Evolutionary conservation across 2,797 vertebrate genomes (phyloP).

Genomic region (Poliocrania exsul): DNA sequence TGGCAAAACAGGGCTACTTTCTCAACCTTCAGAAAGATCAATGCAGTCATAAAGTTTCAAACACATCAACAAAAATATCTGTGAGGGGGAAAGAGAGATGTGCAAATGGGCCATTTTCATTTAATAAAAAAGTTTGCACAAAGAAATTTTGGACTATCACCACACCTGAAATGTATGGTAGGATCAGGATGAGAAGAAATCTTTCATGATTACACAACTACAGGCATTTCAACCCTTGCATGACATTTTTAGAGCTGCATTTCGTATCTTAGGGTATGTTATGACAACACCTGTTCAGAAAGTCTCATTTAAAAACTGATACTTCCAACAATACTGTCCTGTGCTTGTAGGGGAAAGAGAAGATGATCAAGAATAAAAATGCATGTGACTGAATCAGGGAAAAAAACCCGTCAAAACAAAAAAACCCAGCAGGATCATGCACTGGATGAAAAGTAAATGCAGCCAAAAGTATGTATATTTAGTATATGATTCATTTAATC

Average conservation of each 20-base stretch:
- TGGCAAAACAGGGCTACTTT: neutral
- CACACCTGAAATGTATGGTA: neutral
- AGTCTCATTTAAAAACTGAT: neutral
- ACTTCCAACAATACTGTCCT: neutral
- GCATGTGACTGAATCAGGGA: neutral
- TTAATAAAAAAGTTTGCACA: neutral
- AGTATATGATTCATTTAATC: neutral
- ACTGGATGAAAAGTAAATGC: neutral
- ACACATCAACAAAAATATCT: neutral
- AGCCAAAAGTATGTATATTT: neutral
- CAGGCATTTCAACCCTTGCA: neutral
- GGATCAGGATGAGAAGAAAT: neutral
- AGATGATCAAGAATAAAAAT: neutral
- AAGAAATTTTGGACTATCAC: neutral
- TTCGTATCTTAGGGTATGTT: neutral
- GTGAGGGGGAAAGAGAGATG: neutral
- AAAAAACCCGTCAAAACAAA: too few relatives aligned
- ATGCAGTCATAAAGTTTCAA: neutral
- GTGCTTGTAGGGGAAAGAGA: neutral
- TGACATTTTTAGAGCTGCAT: neutral
- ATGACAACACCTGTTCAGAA: neutral
- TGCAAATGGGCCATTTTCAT: neutral
- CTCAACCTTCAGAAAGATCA: constrained; percentile 1
- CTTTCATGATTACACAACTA: neutral
- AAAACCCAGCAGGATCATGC: neutral